A percentile compares a stretch with the other conserved stretches of the same genome.
Conservation (phyloP, 1,140 invertebrate genomes). For the Galleria mellonella region DNA sequence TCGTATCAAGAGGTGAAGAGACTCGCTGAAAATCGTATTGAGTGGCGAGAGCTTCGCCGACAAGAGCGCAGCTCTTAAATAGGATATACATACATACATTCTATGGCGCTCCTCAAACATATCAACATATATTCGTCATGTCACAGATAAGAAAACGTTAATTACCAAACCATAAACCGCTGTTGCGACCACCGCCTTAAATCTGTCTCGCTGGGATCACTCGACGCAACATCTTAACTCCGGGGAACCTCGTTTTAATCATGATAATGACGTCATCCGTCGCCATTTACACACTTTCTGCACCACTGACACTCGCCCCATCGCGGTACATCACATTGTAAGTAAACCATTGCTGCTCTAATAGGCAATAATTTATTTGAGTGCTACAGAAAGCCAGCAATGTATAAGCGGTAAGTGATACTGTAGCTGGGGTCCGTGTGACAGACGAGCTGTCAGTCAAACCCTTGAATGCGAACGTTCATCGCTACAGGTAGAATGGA, state of each 20-base stretch:
- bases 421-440: slow-evolving; percentile 4
- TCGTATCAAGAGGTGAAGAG: too few species aligned
- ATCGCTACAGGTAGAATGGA: slow-evolving; percentile 15
- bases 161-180: neutral
- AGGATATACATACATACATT: too few species aligned
- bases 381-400: neutral
- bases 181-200: slow-evolving; percentile 8
- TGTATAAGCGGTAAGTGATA: neutral
- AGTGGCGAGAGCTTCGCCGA: too few species aligned
- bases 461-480: slow-evolving; percentile 18
- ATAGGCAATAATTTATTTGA: neutral
- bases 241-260: slow-evolving; percentile 40
- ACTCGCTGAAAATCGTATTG: too few species aligned
- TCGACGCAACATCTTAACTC: slow-evolving; percentile 37
- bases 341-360: slow-evolving; percentile 2
- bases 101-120: too few species aligned
- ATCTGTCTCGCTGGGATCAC: slow-evolving; percentile 16
- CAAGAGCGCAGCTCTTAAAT: too few species aligned
- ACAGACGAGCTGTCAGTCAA: slow-evolving; percentile 28
- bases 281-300: slow-evolving; percentile 25
- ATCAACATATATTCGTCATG: too few species aligned
- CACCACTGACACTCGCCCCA: neutral
- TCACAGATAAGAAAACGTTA: neutral
- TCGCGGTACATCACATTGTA: neutral
- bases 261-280: slow-evolving; percentile 49